Evolutionary conservation across 2,113 vertebrate species (phyloP).

Genomic region (Microcebus griseorufus): DNA sequence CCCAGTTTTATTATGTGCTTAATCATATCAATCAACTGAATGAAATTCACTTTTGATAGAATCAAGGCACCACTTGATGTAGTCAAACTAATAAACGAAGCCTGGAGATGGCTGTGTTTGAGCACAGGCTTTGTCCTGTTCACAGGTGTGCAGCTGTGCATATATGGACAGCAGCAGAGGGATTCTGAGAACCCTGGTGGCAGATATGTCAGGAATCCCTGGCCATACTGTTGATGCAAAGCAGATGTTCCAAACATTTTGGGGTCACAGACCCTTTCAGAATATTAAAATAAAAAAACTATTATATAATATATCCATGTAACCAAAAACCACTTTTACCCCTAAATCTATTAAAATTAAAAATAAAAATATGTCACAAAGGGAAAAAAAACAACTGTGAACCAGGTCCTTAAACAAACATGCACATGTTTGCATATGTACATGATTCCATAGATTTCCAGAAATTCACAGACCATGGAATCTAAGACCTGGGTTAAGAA

Average conservation of each 20-base stretch:
- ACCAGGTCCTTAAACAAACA: background rate
- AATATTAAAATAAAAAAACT: background rate
- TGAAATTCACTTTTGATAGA: background rate
- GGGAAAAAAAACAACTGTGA: background rate
- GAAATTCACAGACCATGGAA: background rate
- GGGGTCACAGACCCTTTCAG: background rate
- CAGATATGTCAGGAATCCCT: background rate
- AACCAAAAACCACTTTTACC: too few relatives aligned
- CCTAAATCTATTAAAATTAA: too few relatives aligned
- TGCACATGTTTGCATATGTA: fast-evolving
- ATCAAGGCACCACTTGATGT: background rate
- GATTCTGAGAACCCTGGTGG: background rate
- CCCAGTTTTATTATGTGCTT: background rate
- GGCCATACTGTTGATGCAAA: background rate
- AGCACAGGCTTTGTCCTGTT: background rate
- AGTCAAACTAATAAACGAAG: background rate
- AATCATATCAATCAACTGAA: background rate
- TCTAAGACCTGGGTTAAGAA: background rate
- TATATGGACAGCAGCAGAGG: background rate
- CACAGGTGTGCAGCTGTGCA: background rate
- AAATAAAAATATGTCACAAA: too few relatives aligned
- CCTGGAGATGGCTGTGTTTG: background rate
- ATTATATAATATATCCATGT: too few relatives aligned
- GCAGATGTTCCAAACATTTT: background rate
- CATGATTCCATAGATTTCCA: background rate